These are phyloP conservation scores for Lontra canadensis DNA, from an alignment of 2,113 vertebrate genomes.

Conservation along the genomic window DNA sequence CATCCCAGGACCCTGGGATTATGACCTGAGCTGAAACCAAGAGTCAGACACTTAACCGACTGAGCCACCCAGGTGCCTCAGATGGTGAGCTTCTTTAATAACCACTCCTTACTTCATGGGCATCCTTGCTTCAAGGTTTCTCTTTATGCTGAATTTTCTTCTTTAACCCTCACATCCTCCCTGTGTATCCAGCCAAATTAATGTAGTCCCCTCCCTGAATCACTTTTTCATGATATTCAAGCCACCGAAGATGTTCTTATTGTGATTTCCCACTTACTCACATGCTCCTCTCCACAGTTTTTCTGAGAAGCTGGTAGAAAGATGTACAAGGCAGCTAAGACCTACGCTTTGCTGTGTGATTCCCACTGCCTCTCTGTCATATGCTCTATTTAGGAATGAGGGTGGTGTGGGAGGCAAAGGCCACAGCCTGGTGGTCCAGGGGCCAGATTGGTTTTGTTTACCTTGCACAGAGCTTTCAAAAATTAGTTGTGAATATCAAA, in stretches of 20 bases:
- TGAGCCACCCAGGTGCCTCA: not conserved
- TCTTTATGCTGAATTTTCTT: not conserved
- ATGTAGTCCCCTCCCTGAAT: not conserved
- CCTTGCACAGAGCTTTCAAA: not conserved
- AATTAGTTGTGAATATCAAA: not conserved
- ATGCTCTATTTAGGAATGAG: not conserved
- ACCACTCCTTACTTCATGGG: not conserved
- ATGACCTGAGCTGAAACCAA: not conserved
- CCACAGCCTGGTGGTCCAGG: not conserved
- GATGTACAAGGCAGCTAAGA: not conserved
- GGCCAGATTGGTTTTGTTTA: not conserved
- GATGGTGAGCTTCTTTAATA: not conserved
- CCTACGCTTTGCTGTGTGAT: not conserved
- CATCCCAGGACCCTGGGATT: not conserved
- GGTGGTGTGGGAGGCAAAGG: not conserved
- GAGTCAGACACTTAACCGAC: not conserved
- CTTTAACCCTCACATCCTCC: not conserved
- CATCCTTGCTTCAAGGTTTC: not conserved
- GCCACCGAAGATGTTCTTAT: not conserved
- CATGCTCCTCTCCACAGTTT: not conserved
- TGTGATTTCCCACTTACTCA: not conserved
- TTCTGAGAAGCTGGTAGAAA: not conserved
- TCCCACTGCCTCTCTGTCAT: not conserved
- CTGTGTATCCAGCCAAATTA: not conserved
- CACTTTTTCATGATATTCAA: not conserved